phyloP scores from a whole-genome alignment of 2,113 vertebrate genomes.

The Xiphorhynchus elegans region DNA sequence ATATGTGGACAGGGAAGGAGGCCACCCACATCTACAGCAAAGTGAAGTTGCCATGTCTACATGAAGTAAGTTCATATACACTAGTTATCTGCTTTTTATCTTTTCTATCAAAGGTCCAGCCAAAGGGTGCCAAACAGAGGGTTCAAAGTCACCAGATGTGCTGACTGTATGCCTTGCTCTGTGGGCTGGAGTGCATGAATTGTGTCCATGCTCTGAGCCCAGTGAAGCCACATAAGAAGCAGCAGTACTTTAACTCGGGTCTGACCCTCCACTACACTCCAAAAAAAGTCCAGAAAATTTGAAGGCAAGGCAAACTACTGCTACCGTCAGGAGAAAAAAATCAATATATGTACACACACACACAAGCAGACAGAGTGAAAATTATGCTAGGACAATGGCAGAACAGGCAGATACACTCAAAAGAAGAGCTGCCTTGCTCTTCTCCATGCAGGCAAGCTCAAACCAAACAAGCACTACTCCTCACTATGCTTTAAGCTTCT shows the following conservation, averaged over 20 bases:
- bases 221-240: accelerated
- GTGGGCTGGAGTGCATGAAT: accelerated
- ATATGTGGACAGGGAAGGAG: background rate
- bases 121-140: background rate
- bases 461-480: background rate
- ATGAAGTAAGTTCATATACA: background rate
- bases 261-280: background rate
- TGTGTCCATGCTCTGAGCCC: background rate
- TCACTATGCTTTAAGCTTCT: background rate
- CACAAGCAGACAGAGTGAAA: background rate
- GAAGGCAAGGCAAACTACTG: background rate
- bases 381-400: background rate
- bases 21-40: background rate
- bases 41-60: background rate
- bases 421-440: background rate
- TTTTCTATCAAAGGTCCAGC: background rate
- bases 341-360: accelerated
- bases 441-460: background rate
- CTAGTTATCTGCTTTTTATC: background rate
- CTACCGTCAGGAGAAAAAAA: background rate
- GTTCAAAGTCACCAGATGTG: background rate
- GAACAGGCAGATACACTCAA: background rate
- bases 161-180: background rate
- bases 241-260: background rate
- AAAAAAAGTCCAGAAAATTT: background rate